These are phyloP conservation scores for Gnathonemus longibarbis DNA, from an alignment of 2,113 vertebrate species.

Conservation along the genomic window DNA sequence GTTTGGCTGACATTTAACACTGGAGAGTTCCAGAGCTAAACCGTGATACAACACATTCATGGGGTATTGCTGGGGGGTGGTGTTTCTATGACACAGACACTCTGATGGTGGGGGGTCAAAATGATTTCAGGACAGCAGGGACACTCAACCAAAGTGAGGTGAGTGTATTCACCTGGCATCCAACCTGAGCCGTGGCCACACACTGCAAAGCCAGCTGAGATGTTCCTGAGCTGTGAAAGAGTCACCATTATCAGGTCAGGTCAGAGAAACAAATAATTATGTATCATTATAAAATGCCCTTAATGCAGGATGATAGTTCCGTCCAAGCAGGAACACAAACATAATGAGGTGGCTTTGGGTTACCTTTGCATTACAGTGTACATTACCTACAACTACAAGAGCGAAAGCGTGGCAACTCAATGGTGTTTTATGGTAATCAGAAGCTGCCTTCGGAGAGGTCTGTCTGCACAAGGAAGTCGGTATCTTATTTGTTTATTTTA, in stretches of 20 bases:
- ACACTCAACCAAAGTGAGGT: background rate
- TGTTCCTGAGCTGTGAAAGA: background rate
- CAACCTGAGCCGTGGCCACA: background rate
- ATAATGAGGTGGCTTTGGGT: slow-evolving; percentile 1
- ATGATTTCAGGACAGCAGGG: background rate
- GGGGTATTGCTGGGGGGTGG: background rate
- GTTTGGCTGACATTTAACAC: background rate
- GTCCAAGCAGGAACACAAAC: slow-evolving; percentile 15
- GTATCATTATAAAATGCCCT: slow-evolving; percentile 31
- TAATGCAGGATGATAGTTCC: slow-evolving; percentile 20
- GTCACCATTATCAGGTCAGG: background rate
- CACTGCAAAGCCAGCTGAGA: background rate
- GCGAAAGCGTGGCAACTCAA: background rate
- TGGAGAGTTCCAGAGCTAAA: background rate
- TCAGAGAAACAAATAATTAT: slow-evolving; percentile 32
- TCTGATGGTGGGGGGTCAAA: background rate
- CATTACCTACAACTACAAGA: background rate
- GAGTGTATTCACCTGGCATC: background rate
- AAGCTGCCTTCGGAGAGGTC: background rate
- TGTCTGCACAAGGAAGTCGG: background rate
- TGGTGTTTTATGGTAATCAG: background rate
- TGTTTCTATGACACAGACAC: background rate
- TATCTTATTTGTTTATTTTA: background rate
- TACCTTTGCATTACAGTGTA: background rate
- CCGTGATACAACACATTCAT: background rate